Evolutionary conservation across 37 sponge, comb jelly and placozoan genomes (phyloP).

Genomic region (Hexactinellida sp.): DNA sequence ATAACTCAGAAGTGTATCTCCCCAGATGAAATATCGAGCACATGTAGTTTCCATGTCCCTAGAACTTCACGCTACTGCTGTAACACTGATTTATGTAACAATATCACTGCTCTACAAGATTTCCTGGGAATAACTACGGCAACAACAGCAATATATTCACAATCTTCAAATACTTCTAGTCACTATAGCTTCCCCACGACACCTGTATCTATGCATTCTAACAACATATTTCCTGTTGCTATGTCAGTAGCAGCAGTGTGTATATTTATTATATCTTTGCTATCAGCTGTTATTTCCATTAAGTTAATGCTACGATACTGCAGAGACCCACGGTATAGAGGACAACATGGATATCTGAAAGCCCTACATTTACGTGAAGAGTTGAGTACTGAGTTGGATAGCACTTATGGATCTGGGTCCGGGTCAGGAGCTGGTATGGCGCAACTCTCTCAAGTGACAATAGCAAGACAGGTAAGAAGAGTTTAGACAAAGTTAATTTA

Average conservation of each 20-base stretch:
- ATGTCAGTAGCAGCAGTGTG: too few species aligned
- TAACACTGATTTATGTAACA: not conserved
- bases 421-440: not conserved
- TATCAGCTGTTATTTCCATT: too few species aligned
- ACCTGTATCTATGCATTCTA: too few species aligned
- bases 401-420: not conserved
- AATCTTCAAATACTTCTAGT: not conserved
- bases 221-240: too few species aligned
- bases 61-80: not conserved
- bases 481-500: not conserved
- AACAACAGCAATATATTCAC: not conserved
- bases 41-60: not conserved
- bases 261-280: too few species aligned
- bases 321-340: too few species aligned
- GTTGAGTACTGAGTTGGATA: not conserved
- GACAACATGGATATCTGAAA: too few species aligned
- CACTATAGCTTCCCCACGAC: not conserved
- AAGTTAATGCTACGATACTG: too few species aligned
- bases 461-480: not conserved
- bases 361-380: too few species aligned
- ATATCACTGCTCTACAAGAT: not conserved
- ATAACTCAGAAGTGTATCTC: not conserved
- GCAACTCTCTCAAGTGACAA: not conserved
- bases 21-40: not conserved
- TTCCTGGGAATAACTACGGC: not conserved